Conservation (phyloP, 1,140 invertebrate genomes). For the Oreohelix idahoensis region DNA sequence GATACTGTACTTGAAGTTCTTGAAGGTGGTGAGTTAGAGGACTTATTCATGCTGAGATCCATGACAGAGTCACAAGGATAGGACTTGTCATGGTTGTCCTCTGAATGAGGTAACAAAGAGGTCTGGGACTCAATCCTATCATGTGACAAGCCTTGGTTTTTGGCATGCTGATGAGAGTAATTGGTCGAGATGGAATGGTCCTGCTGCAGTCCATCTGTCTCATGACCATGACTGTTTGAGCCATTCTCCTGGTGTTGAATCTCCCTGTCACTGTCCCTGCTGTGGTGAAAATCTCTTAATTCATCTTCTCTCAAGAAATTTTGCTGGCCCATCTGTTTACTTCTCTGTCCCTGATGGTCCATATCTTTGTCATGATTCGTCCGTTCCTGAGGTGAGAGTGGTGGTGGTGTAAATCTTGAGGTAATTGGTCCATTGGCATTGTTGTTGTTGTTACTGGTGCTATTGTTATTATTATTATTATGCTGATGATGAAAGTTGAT, state of each 20-base stretch:
- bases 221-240: not conserved
- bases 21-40: slow-evolving; percentile 41
- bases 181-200: slow-evolving; percentile 28
- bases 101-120: slow-evolving; percentile 61
- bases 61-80: slow-evolving; percentile 59
- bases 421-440: not conserved
- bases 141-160: not conserved
- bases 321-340: not conserved
- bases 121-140: not conserved
- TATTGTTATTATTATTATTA: slow-evolving; percentile 17
- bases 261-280: not conserved
- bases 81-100: slow-evolving; percentile 59
- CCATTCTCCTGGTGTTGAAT: slow-evolving; percentile 56
- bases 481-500: slow-evolving; percentile 23
- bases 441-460: slow-evolving; percentile 3
- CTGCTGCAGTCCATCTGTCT: slow-evolving; percentile 32
- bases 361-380: not conserved
- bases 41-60: slow-evolving; percentile 66
- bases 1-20: slow-evolving; percentile 56
- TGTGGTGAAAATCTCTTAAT: not conserved
- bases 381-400: slow-evolving; percentile 9
- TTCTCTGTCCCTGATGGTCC: slow-evolving; percentile 24
- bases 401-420: slow-evolving; percentile 6
- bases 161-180: slow-evolving; percentile 31
- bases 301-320: not conserved